A percentile compares a stretch with the other conserved stretches of the same genome.
Conservation (phyloP, 2,888 invertebrate species). For the Tetragonisca angustula region DNA sequence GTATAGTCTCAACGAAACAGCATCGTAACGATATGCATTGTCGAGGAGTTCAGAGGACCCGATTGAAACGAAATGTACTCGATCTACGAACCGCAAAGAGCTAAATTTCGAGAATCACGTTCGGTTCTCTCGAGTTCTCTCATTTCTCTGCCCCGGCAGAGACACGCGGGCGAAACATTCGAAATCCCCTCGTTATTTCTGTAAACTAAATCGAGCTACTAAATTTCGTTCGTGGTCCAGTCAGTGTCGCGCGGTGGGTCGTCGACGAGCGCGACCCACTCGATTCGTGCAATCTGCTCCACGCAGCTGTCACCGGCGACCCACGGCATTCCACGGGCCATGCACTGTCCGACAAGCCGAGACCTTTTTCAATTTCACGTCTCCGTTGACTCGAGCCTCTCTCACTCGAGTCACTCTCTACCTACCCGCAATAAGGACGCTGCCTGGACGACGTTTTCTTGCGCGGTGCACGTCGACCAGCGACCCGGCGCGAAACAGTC, state of each 20-base stretch:
- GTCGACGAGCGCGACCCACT: slow-evolving; percentile 31
- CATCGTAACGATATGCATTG: too few species aligned
- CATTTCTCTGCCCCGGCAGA: too few species aligned
- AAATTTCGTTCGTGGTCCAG: not conserved
- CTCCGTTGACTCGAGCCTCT: slow-evolving; percentile 48
- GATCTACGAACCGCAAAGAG: too few species aligned
- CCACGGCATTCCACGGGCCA: slow-evolving; percentile 33
- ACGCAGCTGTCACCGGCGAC: slow-evolving; percentile 59
- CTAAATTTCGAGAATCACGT: too few species aligned
- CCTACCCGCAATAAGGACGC: slow-evolving; percentile 20
- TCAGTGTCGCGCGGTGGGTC: not conserved
- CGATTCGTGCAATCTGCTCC: slow-evolving; percentile 60
- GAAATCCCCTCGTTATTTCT: not conserved
- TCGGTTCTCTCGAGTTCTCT: too few species aligned
- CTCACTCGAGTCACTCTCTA: too few species aligned
- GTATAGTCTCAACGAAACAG: too few species aligned
- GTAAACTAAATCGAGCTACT: not conserved
- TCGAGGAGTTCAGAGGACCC: too few species aligned
- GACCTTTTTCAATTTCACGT: slow-evolving; percentile 60
- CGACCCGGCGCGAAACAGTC: slow-evolving; percentile 41
- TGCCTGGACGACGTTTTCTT: not conserved
- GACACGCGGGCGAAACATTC: too few species aligned
- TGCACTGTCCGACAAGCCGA: slow-evolving; percentile 43
- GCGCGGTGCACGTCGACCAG: not conserved
- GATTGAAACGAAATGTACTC: too few species aligned